Base-by-base conservation (phyloP, 2,888 invertebrate species). In the Amblyteles armatorius region DNA sequence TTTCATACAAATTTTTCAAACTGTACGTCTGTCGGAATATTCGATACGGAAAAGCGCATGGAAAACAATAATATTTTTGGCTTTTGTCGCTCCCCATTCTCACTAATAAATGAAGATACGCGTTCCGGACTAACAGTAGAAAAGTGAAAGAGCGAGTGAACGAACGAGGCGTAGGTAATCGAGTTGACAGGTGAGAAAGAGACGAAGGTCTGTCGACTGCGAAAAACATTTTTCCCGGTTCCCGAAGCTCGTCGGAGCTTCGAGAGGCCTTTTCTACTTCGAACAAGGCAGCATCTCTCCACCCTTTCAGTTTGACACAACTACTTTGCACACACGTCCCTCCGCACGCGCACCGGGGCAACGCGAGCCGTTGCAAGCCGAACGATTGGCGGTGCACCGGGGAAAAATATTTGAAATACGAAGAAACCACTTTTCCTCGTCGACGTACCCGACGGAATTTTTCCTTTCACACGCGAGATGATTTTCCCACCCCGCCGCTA, bases 391-490 rank as follows among this genome's bases (percentile, higher is more conserved):
- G 60, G 79, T 16, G 73, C 65, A 48, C 44, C 44, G 22, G 79
- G 60, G 65, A 55, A 84, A 84, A 84, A 77, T 77, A 50, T 84
- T 80, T 55, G 67, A 84, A 84, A 80, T 84, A 80, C 80, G 77
- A 67, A 80, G 80, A 85, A 85, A 85, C 73, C 52, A 77, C 79
- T 83, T 83, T 85, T 78, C 73, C 85, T 55, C 68, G 19, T 29
- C 80, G 67, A 76, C 79, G 79, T 74, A 44, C 83, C 60, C 60
- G 67, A 63, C 67, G 74, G 83, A 80, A 84, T 84, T 84, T 48
- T 48, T 48, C 44, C 44, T 48, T 84, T 84, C 80, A 79, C 74
- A 71, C 77, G 72, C 79, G 72, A 72, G 72, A 84, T 80, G 83
- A 84, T 84, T 84, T 84, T 68, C 60, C 76, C 65, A 69, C 55